Evolutionary conservation across 2,113 vertebrate genomes (phyloP).

Genomic region (Siniperca knerii): DNA sequence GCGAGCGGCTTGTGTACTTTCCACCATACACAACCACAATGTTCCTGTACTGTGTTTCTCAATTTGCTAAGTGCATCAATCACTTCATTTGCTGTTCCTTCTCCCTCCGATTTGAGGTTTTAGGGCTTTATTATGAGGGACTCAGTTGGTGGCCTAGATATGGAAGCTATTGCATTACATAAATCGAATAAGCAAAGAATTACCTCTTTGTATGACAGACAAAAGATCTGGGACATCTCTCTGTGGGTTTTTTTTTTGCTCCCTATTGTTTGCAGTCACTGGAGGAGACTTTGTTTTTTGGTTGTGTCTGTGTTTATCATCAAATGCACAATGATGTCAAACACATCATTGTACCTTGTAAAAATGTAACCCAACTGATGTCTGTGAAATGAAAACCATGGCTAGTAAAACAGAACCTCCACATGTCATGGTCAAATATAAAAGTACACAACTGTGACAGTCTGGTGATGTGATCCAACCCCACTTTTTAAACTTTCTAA

Average conservation of each 20-base stretch:
- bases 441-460: not conserved
- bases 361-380: not conserved
- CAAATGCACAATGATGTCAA: no score
- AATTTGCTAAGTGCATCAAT: constrained; percentile 68
- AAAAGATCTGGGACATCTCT: constrained; percentile 14
- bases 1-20: not conserved
- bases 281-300: not conserved
- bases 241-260: not conserved
- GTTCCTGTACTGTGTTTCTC: constrained; percentile 45
- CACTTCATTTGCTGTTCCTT: constrained; percentile 42
- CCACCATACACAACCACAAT: not conserved
- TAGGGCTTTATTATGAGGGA: not conserved
- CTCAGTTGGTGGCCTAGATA: constrained; percentile 35
- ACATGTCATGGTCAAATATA: not conserved
- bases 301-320: no score
- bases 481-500: not conserved
- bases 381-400: not conserved
- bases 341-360: no score
- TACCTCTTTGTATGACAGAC: constrained; percentile 8
- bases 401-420: no score
- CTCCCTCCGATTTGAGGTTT: not conserved
- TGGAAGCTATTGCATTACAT: constrained; percentile 47
- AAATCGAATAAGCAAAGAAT: constrained; percentile 55
- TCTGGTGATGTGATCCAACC: not conserved
- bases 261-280: not conserved